These are phyloP conservation scores for Morpho deidamia DNA, from an alignment of 2,888 invertebrate genomes.

Conservation along the genomic window DNA sequence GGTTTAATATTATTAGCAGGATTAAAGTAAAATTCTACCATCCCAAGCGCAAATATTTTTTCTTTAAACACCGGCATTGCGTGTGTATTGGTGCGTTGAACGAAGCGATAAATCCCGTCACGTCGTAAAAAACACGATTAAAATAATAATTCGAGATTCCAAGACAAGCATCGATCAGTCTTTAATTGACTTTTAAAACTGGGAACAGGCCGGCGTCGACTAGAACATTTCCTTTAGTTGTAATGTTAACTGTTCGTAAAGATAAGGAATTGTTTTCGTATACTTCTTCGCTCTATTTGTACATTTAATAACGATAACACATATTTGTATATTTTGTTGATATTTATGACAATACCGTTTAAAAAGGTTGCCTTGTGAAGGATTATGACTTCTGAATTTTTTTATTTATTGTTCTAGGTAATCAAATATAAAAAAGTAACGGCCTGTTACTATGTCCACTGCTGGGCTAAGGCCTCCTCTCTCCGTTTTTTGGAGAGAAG, in stretches of 20 bases:
- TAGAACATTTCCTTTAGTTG: conserved; percentile 22
- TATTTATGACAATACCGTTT: too few relatives aligned
- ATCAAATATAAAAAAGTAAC: too few relatives aligned
- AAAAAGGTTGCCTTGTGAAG: too few relatives aligned
- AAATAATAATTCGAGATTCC: conserved; percentile 41
- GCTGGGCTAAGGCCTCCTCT: too few relatives aligned
- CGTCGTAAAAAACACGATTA: conserved; percentile 40
- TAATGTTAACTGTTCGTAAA: conserved; percentile 15
- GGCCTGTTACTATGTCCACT: too few relatives aligned
- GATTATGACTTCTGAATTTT: too few relatives aligned
- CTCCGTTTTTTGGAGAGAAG: too few relatives aligned
- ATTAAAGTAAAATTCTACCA: background rate
- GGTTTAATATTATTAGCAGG: background rate
- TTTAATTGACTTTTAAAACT: conserved; percentile 27
- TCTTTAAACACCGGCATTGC: conserved; percentile 46
- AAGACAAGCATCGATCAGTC: conserved; percentile 25
- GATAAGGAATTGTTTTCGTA: background rate
- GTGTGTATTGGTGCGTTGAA: conserved; percentile 54
- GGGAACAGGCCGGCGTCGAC: conserved; percentile 16
- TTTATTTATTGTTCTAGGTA: too few relatives aligned
- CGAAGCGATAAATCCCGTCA: conserved; percentile 48
- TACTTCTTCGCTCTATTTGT: background rate
- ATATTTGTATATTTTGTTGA: too few relatives aligned
- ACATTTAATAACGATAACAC: background rate
- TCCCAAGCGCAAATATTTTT: conserved; percentile 18